Evolutionary conservation across 2,888 invertebrate species (phyloP).

Genomic region (Synergus umbraculus): DNA sequence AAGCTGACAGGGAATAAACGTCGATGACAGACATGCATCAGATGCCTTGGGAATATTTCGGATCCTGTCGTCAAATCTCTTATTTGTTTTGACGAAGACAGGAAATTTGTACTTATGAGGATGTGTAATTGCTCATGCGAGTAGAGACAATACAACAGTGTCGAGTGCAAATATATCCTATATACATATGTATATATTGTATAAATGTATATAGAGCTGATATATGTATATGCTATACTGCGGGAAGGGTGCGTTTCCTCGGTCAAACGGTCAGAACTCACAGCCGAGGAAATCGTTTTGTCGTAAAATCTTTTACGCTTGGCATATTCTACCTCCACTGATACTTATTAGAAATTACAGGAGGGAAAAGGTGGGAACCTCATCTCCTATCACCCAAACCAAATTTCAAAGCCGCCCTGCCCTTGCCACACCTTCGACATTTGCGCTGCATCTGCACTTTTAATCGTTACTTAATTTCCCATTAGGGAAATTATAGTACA

Average conservation of each 20-base stretch:
- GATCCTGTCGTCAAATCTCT: conserved; percentile 25
- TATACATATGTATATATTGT: neutral
- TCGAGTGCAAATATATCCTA: conserved; percentile 1
- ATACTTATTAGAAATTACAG: conserved; percentile 22
- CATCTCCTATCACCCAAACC: conserved; percentile 13
- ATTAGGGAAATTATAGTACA: conserved; percentile 2
- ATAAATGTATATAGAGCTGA: neutral
- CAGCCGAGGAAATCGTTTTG: conserved; percentile 20
- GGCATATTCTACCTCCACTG: conserved; percentile 1
- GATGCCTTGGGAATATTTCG: conserved; percentile 22
- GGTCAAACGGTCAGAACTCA: conserved; percentile 41
- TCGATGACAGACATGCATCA: conserved; percentile 10
- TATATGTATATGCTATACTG: neutral
- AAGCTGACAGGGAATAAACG: neutral
- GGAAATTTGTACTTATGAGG: conserved; percentile 46
- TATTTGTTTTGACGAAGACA: conserved; percentile 39
- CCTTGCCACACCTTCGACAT: conserved; percentile 50
- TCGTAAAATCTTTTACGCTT: conserved; percentile 46
- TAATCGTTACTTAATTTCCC: neutral
- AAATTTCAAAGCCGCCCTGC: conserved; percentile 46
- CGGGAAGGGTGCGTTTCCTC: conserved; percentile 31
- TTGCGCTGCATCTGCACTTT: conserved; percentile 46
- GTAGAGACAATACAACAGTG: conserved; percentile 21
- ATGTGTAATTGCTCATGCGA: conserved; percentile 45
- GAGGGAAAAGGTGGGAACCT: conserved; percentile 3